A percentile compares a stretch with the other conserved stretches of the same genome.
Conservation (phyloP, 2,888 invertebrate species). For the Adelphocoris suturalis region DNA sequence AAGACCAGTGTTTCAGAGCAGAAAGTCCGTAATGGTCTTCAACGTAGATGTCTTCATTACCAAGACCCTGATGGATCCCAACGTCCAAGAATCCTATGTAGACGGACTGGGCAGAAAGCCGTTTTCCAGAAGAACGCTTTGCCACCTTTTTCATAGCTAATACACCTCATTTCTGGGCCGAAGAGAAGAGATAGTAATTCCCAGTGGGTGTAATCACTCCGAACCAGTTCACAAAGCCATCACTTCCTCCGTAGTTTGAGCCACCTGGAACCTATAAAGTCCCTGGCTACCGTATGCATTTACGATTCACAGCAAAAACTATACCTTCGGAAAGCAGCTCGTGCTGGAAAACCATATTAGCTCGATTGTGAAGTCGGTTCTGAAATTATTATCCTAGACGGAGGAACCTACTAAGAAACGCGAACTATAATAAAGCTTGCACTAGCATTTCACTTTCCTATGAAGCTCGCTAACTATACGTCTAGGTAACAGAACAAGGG, state of each 20-base stretch:
- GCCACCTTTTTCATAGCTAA: constrained; percentile 18
- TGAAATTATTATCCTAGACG: background rate
- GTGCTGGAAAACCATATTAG: background rate
- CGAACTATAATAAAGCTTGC: background rate
- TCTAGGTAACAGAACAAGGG: background rate
- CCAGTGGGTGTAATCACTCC: constrained; percentile 1
- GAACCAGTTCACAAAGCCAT: constrained; percentile 14
- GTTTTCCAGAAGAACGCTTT: background rate
- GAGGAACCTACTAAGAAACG: background rate
- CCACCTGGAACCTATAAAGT: constrained; percentile 17
- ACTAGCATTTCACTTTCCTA: background rate
- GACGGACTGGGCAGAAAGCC: background rate
- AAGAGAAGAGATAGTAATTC: background rate
- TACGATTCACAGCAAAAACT: background rate
- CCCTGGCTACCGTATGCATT: constrained; percentile 1
- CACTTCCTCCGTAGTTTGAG: background rate
- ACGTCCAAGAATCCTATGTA: background rate
- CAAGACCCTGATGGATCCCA: constrained; percentile 5
- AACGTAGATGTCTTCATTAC: constrained; percentile 54
- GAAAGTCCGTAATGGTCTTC: constrained; percentile 41
- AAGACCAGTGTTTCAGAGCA: background rate
- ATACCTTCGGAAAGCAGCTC: background rate
- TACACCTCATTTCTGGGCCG: constrained; percentile 3
- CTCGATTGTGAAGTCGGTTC: background rate
- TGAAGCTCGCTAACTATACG: background rate